Conservation (phyloP, 2,797 vertebrate species). For the Hoplostethus atlanticus region DNA sequence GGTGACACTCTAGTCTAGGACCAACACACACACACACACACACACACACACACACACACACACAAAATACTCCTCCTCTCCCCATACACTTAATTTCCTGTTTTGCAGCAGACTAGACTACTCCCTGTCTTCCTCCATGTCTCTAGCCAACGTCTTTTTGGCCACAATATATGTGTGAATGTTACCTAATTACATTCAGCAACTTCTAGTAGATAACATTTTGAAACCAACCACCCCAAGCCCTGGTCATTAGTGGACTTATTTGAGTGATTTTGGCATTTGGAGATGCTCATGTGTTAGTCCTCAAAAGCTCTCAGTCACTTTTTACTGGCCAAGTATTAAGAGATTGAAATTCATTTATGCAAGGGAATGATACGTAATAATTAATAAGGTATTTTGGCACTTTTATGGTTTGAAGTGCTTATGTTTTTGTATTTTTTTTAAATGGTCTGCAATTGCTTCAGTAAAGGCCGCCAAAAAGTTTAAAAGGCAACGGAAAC, state of each 20-base stretch:
- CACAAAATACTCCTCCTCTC: constrained; percentile 11
- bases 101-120: constrained; percentile 5
- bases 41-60: not conserved
- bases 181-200: not conserved
- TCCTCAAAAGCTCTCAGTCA: too few species aligned
- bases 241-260: not conserved
- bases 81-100: constrained; percentile 4
- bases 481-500: not conserved
- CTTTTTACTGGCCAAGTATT: not conserved
- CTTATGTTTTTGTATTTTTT: not conserved
- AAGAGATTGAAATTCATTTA: not conserved
- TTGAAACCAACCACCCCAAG: not conserved
- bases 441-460: not conserved
- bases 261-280: not conserved
- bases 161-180: constrained; percentile 23
- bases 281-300: too few species aligned
- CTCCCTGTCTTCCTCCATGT: constrained; percentile 33
- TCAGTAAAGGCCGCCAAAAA: not conserved
- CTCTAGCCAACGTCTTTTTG: constrained; percentile 36
- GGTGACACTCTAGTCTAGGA: constrained; percentile 37
- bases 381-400: too few species aligned
- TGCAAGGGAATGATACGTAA: not conserved
- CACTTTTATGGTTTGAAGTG: too few species aligned
- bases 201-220: not conserved
- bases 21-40: constrained; percentile 19